phyloP scores from a whole-genome alignment of 2,797 vertebrate genomes.

The Arctocebus calabarensis region DNA sequence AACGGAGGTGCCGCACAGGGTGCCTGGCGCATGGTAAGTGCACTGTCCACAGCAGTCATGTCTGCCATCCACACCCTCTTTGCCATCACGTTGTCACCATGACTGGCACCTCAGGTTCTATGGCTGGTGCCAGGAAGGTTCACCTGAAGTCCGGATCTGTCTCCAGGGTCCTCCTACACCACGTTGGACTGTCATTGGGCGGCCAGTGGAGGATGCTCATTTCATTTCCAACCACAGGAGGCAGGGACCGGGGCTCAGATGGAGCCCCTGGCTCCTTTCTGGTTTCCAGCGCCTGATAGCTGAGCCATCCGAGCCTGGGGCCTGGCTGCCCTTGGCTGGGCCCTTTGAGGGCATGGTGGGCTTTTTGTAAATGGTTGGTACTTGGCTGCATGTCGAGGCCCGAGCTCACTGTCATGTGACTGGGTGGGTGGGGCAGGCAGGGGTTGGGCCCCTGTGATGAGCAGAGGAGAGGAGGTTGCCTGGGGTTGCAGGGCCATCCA shows the following conservation, averaged over 20 bases:
- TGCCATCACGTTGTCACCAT: rapidly evolving
- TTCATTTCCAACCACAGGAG: neutral
- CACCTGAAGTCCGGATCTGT: neutral
- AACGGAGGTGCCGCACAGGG: neutral
- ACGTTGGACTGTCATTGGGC: neutral
- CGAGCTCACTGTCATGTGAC: neutral
- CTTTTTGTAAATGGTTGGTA: neutral
- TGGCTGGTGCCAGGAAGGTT: neutral
- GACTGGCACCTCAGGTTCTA: neutral
- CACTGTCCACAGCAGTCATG: rapidly evolving
- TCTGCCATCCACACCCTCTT: rapidly evolving
- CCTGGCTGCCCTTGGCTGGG: rapidly evolving
- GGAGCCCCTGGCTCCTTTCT: neutral
- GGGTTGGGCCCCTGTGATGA: neutral
- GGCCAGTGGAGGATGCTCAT: neutral
- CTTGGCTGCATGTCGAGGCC: too few species aligned
- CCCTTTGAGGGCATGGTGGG: neutral
- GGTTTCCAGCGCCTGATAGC: rapidly evolving
- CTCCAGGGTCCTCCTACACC: neutral
- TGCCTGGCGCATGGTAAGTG: rapidly evolving
- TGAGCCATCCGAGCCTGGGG: neutral
- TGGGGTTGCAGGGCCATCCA: neutral
- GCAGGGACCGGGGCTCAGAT: neutral
- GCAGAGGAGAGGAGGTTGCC: neutral
- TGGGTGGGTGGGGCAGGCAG: neutral